Evolutionary conservation across 1,140 invertebrate genomes (phyloP), one percentile per base, ranked within the genome.

Genomic region (Dinoponera quadriceps): DNA sequence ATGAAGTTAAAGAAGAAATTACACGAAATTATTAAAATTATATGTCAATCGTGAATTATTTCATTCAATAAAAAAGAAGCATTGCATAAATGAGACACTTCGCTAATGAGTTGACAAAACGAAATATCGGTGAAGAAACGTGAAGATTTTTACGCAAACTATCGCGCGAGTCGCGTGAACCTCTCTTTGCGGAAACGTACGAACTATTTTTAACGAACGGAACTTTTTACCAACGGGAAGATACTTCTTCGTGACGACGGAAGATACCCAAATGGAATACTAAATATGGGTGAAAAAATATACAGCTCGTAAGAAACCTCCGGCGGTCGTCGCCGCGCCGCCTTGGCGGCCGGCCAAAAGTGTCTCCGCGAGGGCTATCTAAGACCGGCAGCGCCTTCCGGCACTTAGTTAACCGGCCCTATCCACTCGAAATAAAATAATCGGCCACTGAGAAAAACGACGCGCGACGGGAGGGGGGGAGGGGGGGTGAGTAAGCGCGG

Each of bases 341-440:
- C 9, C 16, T 48, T 87, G 85, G 85, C 80, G 22, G 11, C 16
- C 1, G 29, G 82, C 85, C 84, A 86, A 59, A 27, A 74, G 68
- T 55, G 48, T 59, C 75, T 71, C 57, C 22, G 33, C 66, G 66
- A 78, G 60, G 72, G 44, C 72, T 71, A 78, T 68, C 71, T 33
- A 27, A 60, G 59, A 69, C 63, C 38, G 74, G 62, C 68, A 59
- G 60, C 73, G 59, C 54, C 71, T 83, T 87, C 86, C 85, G 81
- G 55, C 20, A 72, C 29, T 60, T 54, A 49, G 66, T 60, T 55
- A 77, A 63, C 71, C 49, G 72, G 22, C 33, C 68, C 74, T 55
- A 83, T 27, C 49, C 44, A n/a, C 62, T 82, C 33, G 22, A 74
- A 75, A 81, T 75, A 65, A 88, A 87, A 87, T 88, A 87, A 88